These are phyloP conservation scores for Nestor notabilis DNA, from an alignment of 2,113 vertebrate species.

Conservation along the genomic window DNA sequence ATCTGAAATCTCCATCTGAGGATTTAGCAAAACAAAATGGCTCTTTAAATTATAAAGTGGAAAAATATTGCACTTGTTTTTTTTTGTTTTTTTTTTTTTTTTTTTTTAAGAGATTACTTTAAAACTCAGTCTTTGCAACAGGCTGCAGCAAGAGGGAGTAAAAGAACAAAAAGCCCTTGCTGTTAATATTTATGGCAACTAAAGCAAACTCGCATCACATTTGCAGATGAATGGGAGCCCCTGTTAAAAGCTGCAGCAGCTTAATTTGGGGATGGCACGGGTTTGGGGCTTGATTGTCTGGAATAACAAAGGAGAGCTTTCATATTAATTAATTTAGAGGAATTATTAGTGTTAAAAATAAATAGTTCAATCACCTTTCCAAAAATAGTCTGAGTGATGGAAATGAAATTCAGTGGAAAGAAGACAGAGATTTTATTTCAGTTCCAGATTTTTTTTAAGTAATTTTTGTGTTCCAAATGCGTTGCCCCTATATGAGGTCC, in stretches of 20 bases:
- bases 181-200: conserved; percentile 61
- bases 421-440: not conserved
- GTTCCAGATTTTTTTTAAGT: not conserved
- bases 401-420: not conserved
- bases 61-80: not conserved
- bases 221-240: conserved; percentile 44
- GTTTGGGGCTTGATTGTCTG: not conserved
- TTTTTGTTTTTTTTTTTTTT: too few relatives aligned
- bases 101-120: conserved; percentile 1
- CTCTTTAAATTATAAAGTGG: not conserved
- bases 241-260: conserved; percentile 38
- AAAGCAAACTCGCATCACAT: conserved; percentile 22
- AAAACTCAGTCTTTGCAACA: conserved; percentile 45
- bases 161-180: conserved; percentile 56
- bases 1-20: not conserved
- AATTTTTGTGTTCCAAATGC: not conserved
- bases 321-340: conserved; percentile 35
- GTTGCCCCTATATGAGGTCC: not conserved
- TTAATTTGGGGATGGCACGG: conserved; percentile 42
- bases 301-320: conserved; percentile 30
- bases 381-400: not conserved
- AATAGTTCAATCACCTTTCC: not conserved
- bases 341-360: conserved; percentile 29
- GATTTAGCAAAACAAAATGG: not conserved
- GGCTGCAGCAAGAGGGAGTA: conserved; percentile 59